Base-by-base conservation (phyloP, 2,797 vertebrate genomes). In the Gallinago stenura region DNA sequence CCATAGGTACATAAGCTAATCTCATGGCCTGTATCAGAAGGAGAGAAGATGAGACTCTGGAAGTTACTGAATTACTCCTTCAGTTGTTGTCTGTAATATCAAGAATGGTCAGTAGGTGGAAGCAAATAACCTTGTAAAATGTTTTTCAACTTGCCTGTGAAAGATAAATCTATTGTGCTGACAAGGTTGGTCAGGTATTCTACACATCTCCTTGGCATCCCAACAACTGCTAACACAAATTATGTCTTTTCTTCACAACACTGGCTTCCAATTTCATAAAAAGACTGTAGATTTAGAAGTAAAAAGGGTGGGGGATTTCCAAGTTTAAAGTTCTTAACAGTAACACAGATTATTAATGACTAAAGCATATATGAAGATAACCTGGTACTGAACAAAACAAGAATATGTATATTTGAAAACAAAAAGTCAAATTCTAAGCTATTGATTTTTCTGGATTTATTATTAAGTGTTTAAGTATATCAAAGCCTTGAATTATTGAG, bases 51-150 rank as follows among this genome's bases (percentile, higher is more conserved):
- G 28, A 71, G 46, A 33, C 5, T 6, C 64, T 5, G 37, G 7
- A 46, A 19, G 5, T 8, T 4, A 14, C 2, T 9, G 0, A 21
- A 14, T 16, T 0, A 7, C 0, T 51, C 2, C 35, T 25, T 15
- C 1, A 3, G 1, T 1, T 21, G 33, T 4, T 33, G 2, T 28
- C 33, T 97, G 97, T 87, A 97, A 90, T 97, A 95, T 88, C 91
- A 35, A 0, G 9, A 1, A 48, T 0, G n/a, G 37, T 77, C 98
- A 97, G 97, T 48, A 98, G 98, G 94, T 98, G 98, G 98, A 35
- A 98, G 98, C 97, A 98, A 96, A 97, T 26, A 85, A 91, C 97
- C 75, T 96, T 18, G 19, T 50, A 97, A 98, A 90, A 93, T 26
- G 19, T 54, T 33, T 9, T 2, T 75, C 60, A 19, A 22, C 53